phyloP scores from a whole-genome alignment of 2,888 invertebrate genomes.

The Podotricha telesiphe region DNA sequence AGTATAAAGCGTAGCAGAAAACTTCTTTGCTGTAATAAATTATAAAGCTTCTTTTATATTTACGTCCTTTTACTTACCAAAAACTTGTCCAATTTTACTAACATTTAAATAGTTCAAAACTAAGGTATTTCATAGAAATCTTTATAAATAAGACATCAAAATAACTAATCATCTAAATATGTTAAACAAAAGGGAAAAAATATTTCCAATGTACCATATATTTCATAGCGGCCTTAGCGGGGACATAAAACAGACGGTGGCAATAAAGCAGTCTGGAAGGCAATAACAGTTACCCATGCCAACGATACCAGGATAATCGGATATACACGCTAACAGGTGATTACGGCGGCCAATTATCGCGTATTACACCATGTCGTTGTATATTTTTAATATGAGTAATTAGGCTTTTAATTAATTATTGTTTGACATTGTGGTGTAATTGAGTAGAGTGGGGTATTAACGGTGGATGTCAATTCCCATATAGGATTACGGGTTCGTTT shows the following conservation, averaged over 20 bases:
- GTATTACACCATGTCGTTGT: constrained; percentile 1
- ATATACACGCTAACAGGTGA: constrained; percentile 58
- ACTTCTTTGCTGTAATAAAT: too few relatives aligned
- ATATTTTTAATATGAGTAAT: constrained; percentile 13
- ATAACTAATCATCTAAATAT: neutral
- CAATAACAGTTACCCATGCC: constrained; percentile 59
- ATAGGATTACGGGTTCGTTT: too few relatives aligned
- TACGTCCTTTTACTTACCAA: too few relatives aligned
- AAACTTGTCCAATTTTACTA: too few relatives aligned
- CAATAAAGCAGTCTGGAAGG: constrained; percentile 56
- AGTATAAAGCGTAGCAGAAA: too few relatives aligned
- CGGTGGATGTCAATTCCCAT: too few relatives aligned
- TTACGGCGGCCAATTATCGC: constrained; percentile 55
- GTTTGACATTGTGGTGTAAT: neutral
- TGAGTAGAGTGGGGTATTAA: too few relatives aligned
- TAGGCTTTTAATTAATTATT: constrained; percentile 11
- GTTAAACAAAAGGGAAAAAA: constrained; percentile 4
- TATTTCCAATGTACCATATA: constrained; percentile 26
- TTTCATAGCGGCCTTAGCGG: constrained; percentile 29
- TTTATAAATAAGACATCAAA: neutral
- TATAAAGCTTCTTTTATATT: too few relatives aligned
- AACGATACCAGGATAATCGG: constrained; percentile 51
- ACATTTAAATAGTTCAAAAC: too few relatives aligned
- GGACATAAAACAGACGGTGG: constrained; percentile 51
- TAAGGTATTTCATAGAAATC: too few relatives aligned